Evolutionary conservation across 2,888 invertebrate genomes (phyloP), one percentile per base, ranked within the genome.

Genomic region (Pycnomerus fuliginosus): DNA sequence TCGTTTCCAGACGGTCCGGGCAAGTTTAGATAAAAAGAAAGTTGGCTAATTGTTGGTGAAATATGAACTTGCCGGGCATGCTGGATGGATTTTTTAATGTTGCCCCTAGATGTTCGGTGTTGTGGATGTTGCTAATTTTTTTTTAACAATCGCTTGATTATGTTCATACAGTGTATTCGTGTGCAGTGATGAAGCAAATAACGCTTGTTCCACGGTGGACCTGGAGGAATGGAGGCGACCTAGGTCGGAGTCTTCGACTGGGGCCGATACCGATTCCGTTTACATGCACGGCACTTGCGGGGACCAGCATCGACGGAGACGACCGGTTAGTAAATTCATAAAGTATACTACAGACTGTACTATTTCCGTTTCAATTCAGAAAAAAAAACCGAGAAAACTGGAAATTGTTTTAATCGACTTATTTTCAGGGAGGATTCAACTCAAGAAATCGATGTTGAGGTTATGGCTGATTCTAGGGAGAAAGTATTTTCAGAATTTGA

Each of bases 141-240:
- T 34, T 48, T 44, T 39, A 50, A 47, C 36, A 40, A 48, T 48
- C 33, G 49, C 50, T 52, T 51, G 46, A 53, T 58, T 55, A 45
- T 57, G 46, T 55, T 49, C 41, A 62, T 52, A 58, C 62, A 65
- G 65, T 70, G 58, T 64, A 62, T 68, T 67, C 67, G 67, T 69
- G 70, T 75, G 46, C 74, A 91, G 91, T 74, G 93, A 93, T 68
- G 92, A 93, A 65, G 83, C 83, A 59, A 73, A 71, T 60, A 71
- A 84, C 79, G 45, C 79, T 74, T 52, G 83, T 79, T 55, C 77
- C 63, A 70, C 78, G 61, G 74, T 61, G 61, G 73, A 85, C 58
- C 74, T 80, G 65, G 84, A 84, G 44, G 83, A 82, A 44, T 82
- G 84, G 80, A 76, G 79, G 34, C 77, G 90, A 37, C 81, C 84